Evolutionary conservation across 2,113 vertebrate genomes (phyloP).

Genomic region (Coturnix japonica): DNA sequence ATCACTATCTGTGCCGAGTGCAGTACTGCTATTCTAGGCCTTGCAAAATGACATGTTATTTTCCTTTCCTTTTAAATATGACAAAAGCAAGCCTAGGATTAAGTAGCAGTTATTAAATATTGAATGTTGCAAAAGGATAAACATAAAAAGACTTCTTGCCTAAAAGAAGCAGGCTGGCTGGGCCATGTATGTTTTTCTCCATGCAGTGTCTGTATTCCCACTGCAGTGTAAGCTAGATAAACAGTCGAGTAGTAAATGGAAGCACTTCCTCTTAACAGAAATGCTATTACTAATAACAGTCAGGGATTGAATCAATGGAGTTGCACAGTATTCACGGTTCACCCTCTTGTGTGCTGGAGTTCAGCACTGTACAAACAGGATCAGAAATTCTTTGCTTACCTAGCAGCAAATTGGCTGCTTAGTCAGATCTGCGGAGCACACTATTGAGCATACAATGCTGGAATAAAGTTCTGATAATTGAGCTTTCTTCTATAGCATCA

Average conservation of each 20-base stretch:
- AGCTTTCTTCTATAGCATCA: not conserved
- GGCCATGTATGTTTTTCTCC: not conserved
- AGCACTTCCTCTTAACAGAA: not conserved
- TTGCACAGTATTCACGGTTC: not conserved
- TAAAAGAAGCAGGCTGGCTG: not conserved
- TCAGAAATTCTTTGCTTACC: not conserved
- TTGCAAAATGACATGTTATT: not conserved
- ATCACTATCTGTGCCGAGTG: not conserved
- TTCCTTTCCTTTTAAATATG: not conserved
- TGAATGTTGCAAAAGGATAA: not conserved
- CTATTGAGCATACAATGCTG: not conserved
- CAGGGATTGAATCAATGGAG: not conserved
- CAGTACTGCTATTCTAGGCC: not conserved
- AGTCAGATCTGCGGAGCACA: not conserved
- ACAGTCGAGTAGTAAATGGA: not conserved
- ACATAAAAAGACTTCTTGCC: not conserved
- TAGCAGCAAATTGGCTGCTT: not conserved
- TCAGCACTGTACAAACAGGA: not conserved
- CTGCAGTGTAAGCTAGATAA: not conserved
- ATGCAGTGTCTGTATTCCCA: not conserved
- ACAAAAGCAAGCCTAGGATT: not conserved
- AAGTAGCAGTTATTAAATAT: not conserved
- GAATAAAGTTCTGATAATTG: not conserved
- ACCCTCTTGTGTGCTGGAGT: not conserved
- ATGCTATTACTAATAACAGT: not conserved